These are phyloP conservation scores for Latheticus oryzae DNA, from an alignment of 2,888 invertebrate genomes.

Conservation along the genomic window DNA sequence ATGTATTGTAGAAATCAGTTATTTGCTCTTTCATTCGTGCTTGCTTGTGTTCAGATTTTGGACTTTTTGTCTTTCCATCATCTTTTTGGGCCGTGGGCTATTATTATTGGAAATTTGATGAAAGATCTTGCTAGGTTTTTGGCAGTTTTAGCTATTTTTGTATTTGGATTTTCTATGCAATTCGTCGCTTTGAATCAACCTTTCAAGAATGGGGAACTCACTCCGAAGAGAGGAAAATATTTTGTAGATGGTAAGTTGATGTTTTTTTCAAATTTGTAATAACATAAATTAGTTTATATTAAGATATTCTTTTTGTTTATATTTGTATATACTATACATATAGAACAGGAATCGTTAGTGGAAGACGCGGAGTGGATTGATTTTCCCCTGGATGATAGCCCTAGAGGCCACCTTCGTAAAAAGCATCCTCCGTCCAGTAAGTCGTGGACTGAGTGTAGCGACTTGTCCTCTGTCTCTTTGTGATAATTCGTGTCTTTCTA, in stretches of 20 bases:
- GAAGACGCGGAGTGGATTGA: conserved; percentile 56
- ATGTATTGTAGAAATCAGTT: conserved; percentile 97
- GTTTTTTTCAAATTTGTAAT: not conserved
- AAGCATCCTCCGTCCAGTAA: conserved; percentile 55
- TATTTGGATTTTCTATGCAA: conserved; percentile 98
- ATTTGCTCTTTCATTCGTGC: conserved; percentile 92
- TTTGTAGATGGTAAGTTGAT: conserved; percentile 81
- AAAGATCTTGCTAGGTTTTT: conserved; percentile 96
- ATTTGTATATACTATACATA: conserved; percentile 30
- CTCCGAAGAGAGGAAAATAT: conserved; percentile 67
- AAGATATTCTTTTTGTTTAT: no score
- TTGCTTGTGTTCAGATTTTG: conserved; percentile 97
- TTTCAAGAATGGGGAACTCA: conserved; percentile 78
- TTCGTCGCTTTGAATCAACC: conserved; percentile 97
- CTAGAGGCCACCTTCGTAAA: conserved; percentile 50
- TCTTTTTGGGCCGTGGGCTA: conserved; percentile 99
- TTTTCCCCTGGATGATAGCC: conserved; percentile 40
- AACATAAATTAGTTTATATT: conserved; percentile 9
- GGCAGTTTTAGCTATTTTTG: conserved; percentile 97
- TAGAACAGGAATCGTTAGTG: conserved; percentile 42
- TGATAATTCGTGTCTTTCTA: conserved; percentile 23
- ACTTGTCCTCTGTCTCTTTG: conserved; percentile 26
- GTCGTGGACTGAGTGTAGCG: conserved; percentile 45
- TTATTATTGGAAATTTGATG: conserved; percentile 96
- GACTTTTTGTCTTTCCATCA: conserved; percentile 99